phyloP scores from a whole-genome alignment of 2,888 invertebrate genomes.

The Sicus ferrugineus region DNA sequence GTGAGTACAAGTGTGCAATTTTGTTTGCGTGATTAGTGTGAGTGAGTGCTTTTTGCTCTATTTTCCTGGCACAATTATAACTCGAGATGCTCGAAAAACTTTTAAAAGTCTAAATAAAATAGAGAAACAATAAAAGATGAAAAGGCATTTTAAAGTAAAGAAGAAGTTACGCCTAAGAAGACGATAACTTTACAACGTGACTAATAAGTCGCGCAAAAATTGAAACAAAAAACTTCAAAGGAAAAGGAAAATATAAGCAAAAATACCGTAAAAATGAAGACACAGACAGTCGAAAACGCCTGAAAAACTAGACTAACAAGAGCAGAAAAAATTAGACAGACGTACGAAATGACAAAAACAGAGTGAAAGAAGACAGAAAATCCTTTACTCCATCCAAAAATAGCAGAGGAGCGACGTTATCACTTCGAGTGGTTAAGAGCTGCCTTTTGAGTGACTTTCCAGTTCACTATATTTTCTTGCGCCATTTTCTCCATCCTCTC shows the following conservation, averaged over 20 bases:
- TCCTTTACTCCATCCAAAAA: conserved; percentile 2
- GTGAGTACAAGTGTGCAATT: no score
- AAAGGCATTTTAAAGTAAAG: conserved; percentile 12
- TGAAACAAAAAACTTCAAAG: neutral
- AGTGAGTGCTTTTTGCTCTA: neutral
- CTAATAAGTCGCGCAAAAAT: neutral
- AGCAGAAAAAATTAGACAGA: conserved; percentile 1
- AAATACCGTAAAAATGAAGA: no score
- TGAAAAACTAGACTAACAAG: neutral
- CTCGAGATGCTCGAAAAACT: neutral
- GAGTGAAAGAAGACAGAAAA: neutral
- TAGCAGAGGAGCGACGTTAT: conserved; percentile 22
- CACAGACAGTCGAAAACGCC: no score
- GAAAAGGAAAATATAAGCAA: neutral
- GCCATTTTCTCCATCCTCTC: neutral
- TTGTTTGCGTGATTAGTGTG: neutral
- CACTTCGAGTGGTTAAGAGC: conserved; percentile 18
- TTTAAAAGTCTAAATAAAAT: no score
- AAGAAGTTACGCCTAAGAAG: neutral
- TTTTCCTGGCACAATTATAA: conserved; percentile 21
- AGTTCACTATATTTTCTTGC: neutral
- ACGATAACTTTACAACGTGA: conserved; percentile 9
- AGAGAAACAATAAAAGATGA: no score
- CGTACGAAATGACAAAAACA: neutral
- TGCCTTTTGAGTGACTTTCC: conserved; percentile 18